Base-by-base conservation (phyloP, 30 jellyfish, hydroid and myxozoan species). In the Turritopsis rubra region DNA sequence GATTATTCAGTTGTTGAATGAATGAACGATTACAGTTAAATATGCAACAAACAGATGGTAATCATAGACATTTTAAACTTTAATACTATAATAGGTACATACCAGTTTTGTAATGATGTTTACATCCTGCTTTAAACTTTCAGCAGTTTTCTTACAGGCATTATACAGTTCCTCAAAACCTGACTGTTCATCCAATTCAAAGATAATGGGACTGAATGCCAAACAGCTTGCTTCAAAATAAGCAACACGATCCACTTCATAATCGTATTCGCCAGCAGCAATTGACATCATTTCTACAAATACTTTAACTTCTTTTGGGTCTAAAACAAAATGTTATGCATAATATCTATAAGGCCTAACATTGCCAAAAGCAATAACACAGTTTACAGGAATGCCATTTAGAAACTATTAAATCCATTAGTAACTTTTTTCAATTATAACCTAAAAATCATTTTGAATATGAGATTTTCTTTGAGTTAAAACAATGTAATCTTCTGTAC, bases 211-310 rank as follows among this genome's bases (percentile, higher is more conserved):
- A 84, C 88, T 84, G 21, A 81, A 79, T 28, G 89, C 88, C 7
- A 73, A 84, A 52, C 96, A 88, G 31, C 81, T 82, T 52, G 96
- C 88, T 60, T 88, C 91, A 24, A 88, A 75, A 65, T 84, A 73
- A 19, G 90, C 81, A 1, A 88, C 90, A 24, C 96, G 88, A 66
- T 84, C 96, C 24, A 85, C 92, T 65, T 88, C 96, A 52, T 65
- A 83, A 75, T 83, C 96, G 52, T 79, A 31, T 52, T 88, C 96
- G 1, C 96, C 96, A 79, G 96, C 96, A 52, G 96, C 89, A 9
- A 88, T 88, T 24, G 92, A 81, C 81, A 84, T 70, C 86, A 83
- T 82, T 31, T 88, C 96, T 53, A 88, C 92, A 83, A 88, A 88
- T 8, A 88, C 84, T 54, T 88, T 83, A 66, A 88, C 89, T 28